phyloP scores from a whole-genome alignment of 2,797 vertebrate genomes.

The Hirundo rustica region DNA sequence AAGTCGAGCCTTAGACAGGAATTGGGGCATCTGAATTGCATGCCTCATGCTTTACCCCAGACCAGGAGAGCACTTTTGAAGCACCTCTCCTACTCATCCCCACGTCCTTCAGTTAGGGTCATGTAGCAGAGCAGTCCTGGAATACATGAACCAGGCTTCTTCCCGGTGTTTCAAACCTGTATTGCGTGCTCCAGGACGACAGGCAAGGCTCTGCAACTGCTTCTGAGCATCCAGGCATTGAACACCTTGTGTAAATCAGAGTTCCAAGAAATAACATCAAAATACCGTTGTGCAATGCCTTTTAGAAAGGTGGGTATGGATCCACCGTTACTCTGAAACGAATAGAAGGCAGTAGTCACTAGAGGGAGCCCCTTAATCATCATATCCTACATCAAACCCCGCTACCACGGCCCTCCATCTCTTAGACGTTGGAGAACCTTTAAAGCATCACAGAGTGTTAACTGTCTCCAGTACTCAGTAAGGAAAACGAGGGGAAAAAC shows the following conservation, averaged over 20 bases:
- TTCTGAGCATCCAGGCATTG: not conserved
- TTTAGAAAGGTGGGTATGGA: not conserved
- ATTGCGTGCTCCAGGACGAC: fast-evolving
- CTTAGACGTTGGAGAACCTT: not conserved
- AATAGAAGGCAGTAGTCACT: not conserved
- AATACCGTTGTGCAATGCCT: not conserved
- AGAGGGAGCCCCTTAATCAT: slow-evolving; percentile 41
- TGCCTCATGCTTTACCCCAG: not conserved
- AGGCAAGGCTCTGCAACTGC: not conserved
- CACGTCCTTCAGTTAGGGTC: not conserved
- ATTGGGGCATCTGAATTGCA: not conserved
- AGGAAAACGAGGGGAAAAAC: not conserved
- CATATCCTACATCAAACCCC: not conserved
- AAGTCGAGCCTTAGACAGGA: not conserved
- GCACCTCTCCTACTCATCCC: fast-evolving
- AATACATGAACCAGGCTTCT: not conserved
- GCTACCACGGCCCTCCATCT: not conserved
- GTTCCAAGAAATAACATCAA: not conserved
- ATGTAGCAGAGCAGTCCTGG: fast-evolving
- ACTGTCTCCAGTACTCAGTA: not conserved
- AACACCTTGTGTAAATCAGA: not conserved
- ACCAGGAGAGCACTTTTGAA: not conserved
- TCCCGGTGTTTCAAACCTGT: fast-evolving
- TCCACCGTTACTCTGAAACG: not conserved
- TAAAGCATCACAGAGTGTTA: fast-evolving